Evolutionary conservation across 2,113 vertebrate species (phyloP).

Genomic region (Trinectes maculatus): DNA sequence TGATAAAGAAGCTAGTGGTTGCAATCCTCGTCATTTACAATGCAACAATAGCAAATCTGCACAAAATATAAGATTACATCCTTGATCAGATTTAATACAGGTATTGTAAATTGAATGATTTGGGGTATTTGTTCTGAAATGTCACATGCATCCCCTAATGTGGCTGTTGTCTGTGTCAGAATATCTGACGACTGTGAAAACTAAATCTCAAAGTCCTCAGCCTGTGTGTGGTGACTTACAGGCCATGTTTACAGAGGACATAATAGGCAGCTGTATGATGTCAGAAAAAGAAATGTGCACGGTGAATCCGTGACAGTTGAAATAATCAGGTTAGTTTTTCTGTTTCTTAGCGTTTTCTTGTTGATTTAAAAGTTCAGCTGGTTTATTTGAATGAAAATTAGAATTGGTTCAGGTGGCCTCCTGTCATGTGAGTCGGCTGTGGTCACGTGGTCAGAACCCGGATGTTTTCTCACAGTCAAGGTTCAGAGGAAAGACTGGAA

Average conservation of each 20-base stretch:
- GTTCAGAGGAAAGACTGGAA: conserved; percentile 65
- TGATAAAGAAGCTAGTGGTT: not conserved
- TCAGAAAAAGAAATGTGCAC: no score
- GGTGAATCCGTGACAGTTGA: not conserved
- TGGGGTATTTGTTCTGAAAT: no score
- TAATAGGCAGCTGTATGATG: no score
- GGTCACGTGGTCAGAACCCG: conserved; percentile 74
- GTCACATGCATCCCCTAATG: no score
- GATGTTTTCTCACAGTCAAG: conserved; percentile 73
- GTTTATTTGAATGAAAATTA: not conserved
- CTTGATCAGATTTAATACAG: no score
- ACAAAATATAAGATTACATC: no score
- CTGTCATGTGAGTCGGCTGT: conserved; percentile 75
- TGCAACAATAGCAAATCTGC: not conserved
- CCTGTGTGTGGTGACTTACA: conserved; percentile 3
- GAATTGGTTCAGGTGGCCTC: conserved; percentile 20
- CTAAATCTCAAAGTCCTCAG: conserved; percentile 1
- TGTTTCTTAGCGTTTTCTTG: not conserved
- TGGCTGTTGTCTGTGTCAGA: not conserved
- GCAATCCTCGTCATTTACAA: not conserved
- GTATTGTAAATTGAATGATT: not conserved
- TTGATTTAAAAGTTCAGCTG: not conserved
- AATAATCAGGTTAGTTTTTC: not conserved
- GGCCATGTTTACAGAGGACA: not conserved
- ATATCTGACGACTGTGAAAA: not conserved